Evolutionary conservation across 2,888 invertebrate genomes (phyloP).

Genomic region (Agrypnus murinus): DNA sequence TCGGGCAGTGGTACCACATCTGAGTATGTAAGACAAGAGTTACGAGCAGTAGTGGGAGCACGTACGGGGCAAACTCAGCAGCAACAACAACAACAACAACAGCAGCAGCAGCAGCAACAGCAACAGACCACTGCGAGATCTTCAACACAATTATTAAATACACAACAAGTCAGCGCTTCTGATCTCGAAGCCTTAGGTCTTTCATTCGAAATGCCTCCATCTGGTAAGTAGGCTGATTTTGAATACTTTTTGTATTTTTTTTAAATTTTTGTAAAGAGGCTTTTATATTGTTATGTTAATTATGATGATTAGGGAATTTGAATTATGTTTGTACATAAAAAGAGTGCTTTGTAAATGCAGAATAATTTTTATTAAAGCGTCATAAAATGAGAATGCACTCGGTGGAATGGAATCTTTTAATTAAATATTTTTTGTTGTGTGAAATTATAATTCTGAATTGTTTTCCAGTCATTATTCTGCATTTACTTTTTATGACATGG

Average conservation of each 20-base stretch:
- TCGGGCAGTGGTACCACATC: conserved; percentile 79
- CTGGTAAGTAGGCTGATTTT: conserved; percentile 72
- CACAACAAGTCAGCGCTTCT: conserved; percentile 69
- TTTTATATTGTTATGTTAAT: conserved; percentile 37
- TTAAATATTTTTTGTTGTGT: no score
- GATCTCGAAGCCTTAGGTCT: conserved; percentile 83
- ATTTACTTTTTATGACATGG: conserved; percentile 11
- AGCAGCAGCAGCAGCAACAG: conserved; percentile 61
- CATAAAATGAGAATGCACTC: no score
- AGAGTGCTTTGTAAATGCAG: conserved; percentile 39
- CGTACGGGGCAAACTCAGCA: conserved; percentile 76
- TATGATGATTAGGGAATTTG: conserved; percentile 23
- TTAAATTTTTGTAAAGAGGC: conserved; percentile 60
- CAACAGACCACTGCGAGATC: conserved; percentile 62
- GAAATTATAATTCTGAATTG: no score
- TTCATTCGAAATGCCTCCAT: conserved; percentile 79
- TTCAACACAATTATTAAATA: conserved; percentile 64
- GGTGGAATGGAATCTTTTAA: no score
- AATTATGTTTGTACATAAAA: conserved; percentile 44
- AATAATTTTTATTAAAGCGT: conserved; percentile 16
- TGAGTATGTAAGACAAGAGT: conserved; percentile 93
- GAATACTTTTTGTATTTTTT: conserved; percentile 1
- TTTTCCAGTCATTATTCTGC: no score
- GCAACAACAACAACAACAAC: conserved; percentile 57
- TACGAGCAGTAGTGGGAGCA: conserved; percentile 91